phyloP scores from a whole-genome alignment of 2,113 vertebrate species.

The Halichoerus grypus region DNA sequence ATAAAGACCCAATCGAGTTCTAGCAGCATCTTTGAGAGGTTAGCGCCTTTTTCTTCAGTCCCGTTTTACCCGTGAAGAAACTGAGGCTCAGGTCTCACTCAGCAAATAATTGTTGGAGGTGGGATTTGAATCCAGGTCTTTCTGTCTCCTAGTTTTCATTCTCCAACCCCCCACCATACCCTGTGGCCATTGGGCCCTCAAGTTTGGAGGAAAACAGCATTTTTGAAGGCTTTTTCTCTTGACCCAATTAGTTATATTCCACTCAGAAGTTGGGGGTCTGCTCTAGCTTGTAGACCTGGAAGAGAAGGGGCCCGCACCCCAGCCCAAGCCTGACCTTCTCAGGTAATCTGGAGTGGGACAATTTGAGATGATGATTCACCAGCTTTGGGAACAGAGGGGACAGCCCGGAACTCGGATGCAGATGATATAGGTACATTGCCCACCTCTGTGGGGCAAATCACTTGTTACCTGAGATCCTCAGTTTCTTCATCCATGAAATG shows the following conservation, averaged over 20 bases:
- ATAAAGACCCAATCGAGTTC: neutral
- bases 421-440: fast-evolving
- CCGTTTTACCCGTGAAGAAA: neutral
- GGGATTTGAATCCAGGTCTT: neutral
- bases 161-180: neutral
- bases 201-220: neutral
- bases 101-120: neutral
- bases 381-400: neutral
- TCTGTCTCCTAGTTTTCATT: neutral
- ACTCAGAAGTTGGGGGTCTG: neutral
- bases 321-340: neutral
- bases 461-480: neutral
- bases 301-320: neutral
- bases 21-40: neutral
- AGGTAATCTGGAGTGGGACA: neutral
- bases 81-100: neutral
- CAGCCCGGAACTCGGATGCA: neutral
- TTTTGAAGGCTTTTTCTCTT: neutral
- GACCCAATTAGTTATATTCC: neutral
- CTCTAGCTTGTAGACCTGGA: neutral
- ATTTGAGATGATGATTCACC: neutral
- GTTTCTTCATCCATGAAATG: neutral
- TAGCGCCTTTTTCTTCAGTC: too few species aligned
- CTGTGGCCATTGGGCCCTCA: neutral
- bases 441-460: neutral